These are phyloP conservation scores for Sylvilagus floridanus DNA, from an alignment of 2,797 vertebrate species.

Conservation along the genomic window DNA sequence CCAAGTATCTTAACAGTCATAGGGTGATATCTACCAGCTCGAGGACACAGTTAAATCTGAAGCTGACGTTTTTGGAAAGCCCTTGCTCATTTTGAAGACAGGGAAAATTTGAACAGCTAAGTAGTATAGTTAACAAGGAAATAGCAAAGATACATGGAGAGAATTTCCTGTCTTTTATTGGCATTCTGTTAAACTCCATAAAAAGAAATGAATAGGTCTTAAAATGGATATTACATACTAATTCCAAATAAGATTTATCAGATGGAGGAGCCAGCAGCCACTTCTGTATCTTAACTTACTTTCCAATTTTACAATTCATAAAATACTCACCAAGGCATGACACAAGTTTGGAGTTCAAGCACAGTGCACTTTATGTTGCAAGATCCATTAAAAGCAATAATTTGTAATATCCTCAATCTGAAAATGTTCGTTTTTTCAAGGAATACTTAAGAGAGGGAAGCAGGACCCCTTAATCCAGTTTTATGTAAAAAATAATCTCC, in stretches of 20 bases:
- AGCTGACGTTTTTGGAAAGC: conserved; percentile 34
- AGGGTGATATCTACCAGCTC: background rate
- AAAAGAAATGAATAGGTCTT: conserved; percentile 71
- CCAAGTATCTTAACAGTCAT: background rate
- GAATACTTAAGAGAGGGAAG: conserved; percentile 55
- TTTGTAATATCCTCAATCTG: conserved; percentile 29
- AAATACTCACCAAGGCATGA: conserved; percentile 65
- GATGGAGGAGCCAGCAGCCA: conserved; percentile 34
- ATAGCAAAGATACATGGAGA: background rate
- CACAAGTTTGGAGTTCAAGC: conserved; percentile 54
- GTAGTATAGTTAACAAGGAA: conserved; percentile 56
- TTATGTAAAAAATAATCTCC: conserved; percentile 27
- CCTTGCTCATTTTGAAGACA: background rate
- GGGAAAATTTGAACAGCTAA: conserved; percentile 13
- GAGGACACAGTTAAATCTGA: conserved; percentile 21
- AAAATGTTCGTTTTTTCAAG: background rate
- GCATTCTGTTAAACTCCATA: conserved; percentile 62
- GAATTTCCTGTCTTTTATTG: conserved; percentile 56
- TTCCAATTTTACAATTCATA: conserved; percentile 76
- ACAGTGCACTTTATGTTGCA: conserved; percentile 9
- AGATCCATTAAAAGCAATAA: conserved; percentile 55
- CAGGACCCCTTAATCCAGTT: conserved; percentile 53
- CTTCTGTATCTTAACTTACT: conserved; percentile 63
- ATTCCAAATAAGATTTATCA: conserved; percentile 71
- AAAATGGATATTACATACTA: conserved; percentile 47